Evolutionary conservation across 23 tunicate species (phyloP).

Genomic region (Aplidium turbinatum): DNA sequence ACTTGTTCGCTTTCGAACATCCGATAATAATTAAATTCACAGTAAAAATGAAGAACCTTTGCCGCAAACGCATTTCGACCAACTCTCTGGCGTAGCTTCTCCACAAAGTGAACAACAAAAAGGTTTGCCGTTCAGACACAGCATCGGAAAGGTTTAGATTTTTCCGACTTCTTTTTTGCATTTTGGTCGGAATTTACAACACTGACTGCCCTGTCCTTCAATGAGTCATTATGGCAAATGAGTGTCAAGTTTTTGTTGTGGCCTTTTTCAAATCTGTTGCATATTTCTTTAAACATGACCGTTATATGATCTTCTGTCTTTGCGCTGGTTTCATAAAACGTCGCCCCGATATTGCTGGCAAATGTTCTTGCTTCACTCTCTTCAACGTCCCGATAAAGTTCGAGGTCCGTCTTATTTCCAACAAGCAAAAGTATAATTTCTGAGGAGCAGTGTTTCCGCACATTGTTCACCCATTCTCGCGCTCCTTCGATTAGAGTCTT

Average conservation of each 20-base stretch:
- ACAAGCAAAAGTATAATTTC: conserved; percentile 8
- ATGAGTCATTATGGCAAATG: background rate
- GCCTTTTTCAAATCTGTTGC: background rate
- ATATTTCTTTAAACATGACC: background rate
- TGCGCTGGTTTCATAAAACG: conserved; percentile 40
- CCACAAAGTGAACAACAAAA: no score
- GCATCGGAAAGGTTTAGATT: no score
- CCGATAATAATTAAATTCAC: no score
- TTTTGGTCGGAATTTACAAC: no score
- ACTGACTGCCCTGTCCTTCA: background rate
- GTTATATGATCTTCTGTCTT: conserved; percentile 22
- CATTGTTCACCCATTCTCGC: conserved; percentile 23
- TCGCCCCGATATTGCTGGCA: conserved; percentile 20
- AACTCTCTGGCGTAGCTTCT: no score
- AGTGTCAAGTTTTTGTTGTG: background rate
- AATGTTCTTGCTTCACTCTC: conserved; percentile 14
- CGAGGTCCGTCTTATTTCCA: conserved; percentile 40
- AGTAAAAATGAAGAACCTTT: no score
- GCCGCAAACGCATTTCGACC: no score
- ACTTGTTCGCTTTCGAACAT: no score
- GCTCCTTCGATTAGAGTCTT: background rate
- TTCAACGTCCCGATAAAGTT: conserved; percentile 10
- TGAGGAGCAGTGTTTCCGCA: conserved; percentile 6
- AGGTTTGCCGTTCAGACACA: no score
- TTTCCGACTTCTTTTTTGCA: no score